These are phyloP conservation scores for Malurus leucopterus DNA, from an alignment of 2,797 vertebrate species.

Conservation along the genomic window DNA sequence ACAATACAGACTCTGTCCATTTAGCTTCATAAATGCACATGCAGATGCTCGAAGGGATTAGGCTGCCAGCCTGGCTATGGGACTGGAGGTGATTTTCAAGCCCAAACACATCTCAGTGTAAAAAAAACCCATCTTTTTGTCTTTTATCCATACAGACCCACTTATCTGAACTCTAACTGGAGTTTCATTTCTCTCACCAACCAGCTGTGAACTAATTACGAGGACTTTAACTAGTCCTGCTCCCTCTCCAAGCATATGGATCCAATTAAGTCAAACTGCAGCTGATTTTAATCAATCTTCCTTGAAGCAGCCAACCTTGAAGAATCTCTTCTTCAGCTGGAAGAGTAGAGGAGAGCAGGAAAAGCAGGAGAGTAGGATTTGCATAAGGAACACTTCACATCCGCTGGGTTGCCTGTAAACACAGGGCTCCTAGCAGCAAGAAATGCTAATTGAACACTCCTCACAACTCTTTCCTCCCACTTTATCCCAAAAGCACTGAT, in stretches of 20 bases:
- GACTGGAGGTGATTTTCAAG: not conserved
- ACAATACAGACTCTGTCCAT: not conserved
- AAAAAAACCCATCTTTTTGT: not conserved
- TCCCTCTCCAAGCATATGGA: slow-evolving; percentile 70
- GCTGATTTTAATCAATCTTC: slow-evolving; percentile 77
- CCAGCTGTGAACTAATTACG: slow-evolving; percentile 72
- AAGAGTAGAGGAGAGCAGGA: slow-evolving; percentile 49
- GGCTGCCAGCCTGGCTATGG: not conserved
- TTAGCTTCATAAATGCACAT: not conserved
- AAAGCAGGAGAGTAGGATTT: slow-evolving; percentile 45
- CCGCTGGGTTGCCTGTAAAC: slow-evolving; percentile 43
- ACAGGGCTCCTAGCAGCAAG: slow-evolving; percentile 47
- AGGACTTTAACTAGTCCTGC: slow-evolving; percentile 65
- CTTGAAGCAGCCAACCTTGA: slow-evolving; percentile 68
- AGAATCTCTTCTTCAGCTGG: slow-evolving; percentile 59
- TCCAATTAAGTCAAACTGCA: slow-evolving; percentile 74
- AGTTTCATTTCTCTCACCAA: slow-evolving; percentile 52
- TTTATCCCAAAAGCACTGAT: slow-evolving; percentile 48
- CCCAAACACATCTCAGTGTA: not conserved
- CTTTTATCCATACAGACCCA: not conserved
- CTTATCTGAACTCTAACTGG: slow-evolving; percentile 41
- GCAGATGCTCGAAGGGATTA: not conserved
- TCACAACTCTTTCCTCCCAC: slow-evolving; percentile 53
- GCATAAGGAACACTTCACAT: slow-evolving; percentile 58
- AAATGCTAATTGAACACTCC: slow-evolving; percentile 69